Evolutionary conservation across 2,888 invertebrate species (phyloP).

Genomic region (Cryptophagus acutangulus): DNA sequence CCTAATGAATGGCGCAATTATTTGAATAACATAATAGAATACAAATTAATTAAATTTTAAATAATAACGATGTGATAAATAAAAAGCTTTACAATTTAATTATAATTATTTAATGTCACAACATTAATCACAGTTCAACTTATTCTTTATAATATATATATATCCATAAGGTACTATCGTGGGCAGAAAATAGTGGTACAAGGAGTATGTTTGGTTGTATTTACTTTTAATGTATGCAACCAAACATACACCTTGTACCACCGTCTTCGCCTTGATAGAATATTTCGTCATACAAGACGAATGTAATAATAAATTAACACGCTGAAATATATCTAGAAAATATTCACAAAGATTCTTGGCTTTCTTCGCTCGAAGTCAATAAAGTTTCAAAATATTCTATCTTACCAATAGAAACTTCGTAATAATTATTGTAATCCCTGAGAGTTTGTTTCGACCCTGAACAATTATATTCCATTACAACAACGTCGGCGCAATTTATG

Average conservation of each 20-base stretch:
- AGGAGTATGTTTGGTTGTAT: constrained; percentile 1
- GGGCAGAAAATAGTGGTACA: not conserved
- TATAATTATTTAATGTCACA: constrained; percentile 24
- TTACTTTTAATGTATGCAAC: too few species aligned
- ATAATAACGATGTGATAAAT: too few species aligned
- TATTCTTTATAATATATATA: not conserved
- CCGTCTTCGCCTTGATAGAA: too few species aligned
- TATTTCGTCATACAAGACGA: not conserved
- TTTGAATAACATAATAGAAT: too few species aligned
- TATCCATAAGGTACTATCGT: too few species aligned
- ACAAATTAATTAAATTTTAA: too few species aligned
- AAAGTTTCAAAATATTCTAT: constrained; percentile 9
- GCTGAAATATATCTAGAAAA: constrained; percentile 5
- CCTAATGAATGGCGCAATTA: too few species aligned
- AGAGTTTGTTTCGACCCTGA: constrained; percentile 37
- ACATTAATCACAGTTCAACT: constrained; percentile 34
- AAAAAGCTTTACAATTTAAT: too few species aligned
- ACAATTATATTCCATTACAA: constrained; percentile 39
- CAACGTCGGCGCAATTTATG: constrained; percentile 34
- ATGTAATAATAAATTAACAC: constrained; percentile 9
- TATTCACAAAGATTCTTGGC: not conserved
- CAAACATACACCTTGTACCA: too few species aligned
- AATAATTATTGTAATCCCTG: constrained; percentile 43
- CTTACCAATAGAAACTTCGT: constrained; percentile 34
- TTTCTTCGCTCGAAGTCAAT: constrained; percentile 8